Base-by-base conservation (phyloP, 2,113 vertebrate genomes). In the Catagonus wagneri region DNA sequence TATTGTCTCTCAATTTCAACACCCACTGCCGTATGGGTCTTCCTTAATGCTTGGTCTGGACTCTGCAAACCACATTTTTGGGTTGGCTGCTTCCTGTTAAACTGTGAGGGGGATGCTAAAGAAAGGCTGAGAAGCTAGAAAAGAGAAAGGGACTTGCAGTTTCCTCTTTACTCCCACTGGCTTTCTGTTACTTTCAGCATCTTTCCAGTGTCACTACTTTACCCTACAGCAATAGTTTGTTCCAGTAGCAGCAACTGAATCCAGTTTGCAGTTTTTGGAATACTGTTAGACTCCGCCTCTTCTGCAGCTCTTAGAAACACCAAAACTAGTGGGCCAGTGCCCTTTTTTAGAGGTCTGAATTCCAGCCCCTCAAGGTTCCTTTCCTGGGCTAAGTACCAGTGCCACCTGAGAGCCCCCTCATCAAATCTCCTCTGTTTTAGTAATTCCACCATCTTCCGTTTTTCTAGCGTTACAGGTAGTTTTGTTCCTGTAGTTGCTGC, bases 1-100 rank as follows among this genome's bases (percentile, higher is more conserved):
- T 72, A 85, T 68, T 89, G 60, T 95, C 60, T 96, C 87, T 95
- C 32, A n/a, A 76, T 91, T 96, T 91, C 58, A 83, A 94, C 52
- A 68, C 74, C 71, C 56, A 76, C 56, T 1, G 3, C 56, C 32
- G 29, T 72, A 66, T 81, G 78, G 44, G 81, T 90, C 84, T 84
- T 93, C 11, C 17, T 66, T 81, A 85, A 84, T 50, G 39, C 44
- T 76, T 91, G 32, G 32, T 39, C 52, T 65, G 19, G 19, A 71
- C 13, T 68, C 78, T 83, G 63, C 50, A 60, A 88, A 78, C 54
- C 85, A 69, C 56, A 79, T 86, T 97, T 74, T 58, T 44, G 27
- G 6, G 66, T 58, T 85, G 86, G 76, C 76, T 83, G 58, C 58
- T 93, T 22, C 60, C 72, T 76, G 14, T 72, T 29, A 11, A 87